A percentile compares a stretch with the other conserved stretches of the same genome.
Conservation (phyloP, 2,888 invertebrate genomes). For the Chesias legatella region DNA sequence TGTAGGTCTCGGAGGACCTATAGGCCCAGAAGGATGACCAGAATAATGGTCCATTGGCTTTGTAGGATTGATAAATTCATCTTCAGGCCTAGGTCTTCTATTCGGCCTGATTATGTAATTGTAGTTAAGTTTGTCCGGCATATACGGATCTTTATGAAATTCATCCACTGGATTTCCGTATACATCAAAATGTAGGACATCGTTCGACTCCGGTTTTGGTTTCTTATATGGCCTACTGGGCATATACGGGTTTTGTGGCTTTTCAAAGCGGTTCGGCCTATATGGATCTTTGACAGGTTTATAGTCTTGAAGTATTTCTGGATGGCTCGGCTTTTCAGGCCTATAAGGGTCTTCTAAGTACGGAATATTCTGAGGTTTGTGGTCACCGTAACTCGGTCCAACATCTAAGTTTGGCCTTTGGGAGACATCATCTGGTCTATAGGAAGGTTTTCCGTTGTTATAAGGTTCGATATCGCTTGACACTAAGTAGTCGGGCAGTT, state of each 20-base stretch:
- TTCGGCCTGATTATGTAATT: conserved; percentile 60
- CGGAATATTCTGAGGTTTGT: conserved; percentile 57
- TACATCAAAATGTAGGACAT: conserved; percentile 54
- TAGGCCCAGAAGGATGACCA: conserved; percentile 33
- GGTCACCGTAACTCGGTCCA: conserved; percentile 59
- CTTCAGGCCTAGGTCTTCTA: conserved; percentile 46
- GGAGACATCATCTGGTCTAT: conserved; percentile 59
- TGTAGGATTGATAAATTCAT: conserved; percentile 27
- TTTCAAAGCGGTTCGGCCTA: conserved; percentile 14
- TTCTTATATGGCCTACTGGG: conserved; percentile 13
- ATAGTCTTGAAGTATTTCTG: conserved; percentile 14
- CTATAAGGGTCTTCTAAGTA: conserved; percentile 36
- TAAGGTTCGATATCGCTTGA: conserved; percentile 38
- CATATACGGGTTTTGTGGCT: conserved; percentile 9
- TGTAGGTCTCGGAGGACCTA: conserved; percentile 40
- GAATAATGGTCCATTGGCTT: conserved; percentile 21
- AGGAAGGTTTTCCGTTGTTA: conserved; percentile 39
- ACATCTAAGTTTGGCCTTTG: conserved; percentile 51
- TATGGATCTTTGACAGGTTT: conserved; percentile 5
- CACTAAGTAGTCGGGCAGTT: conserved; percentile 49
- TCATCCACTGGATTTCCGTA: conserved; percentile 29
- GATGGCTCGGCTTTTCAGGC: background rate
- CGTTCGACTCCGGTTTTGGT: conserved; percentile 29
- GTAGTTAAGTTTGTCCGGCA: conserved; percentile 55
- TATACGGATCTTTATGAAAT: conserved; percentile 34